Conservation (phyloP, 2,888 invertebrate genomes). For the Anarsia innoxiella region DNA sequence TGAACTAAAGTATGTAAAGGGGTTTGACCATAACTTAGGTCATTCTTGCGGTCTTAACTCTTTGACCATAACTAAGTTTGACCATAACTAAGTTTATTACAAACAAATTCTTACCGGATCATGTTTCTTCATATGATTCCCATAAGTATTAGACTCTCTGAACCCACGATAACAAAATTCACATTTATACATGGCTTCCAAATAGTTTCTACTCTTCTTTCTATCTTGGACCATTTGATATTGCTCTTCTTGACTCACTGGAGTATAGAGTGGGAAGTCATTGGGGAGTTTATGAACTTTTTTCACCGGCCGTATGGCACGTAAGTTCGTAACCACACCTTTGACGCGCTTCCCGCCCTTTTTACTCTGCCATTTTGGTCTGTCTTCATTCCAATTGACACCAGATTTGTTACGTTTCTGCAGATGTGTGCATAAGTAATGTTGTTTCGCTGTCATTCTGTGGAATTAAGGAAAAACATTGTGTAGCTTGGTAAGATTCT, state of each 20-base stretch:
- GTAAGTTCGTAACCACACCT: conserved; percentile 17
- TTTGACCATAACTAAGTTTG: too few species aligned
- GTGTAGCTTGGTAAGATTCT: too few species aligned
- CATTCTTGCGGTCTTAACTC: too few species aligned
- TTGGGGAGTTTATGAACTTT: conserved; percentile 35
- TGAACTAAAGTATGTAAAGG: too few species aligned
- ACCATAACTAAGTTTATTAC: too few species aligned
- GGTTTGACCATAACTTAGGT: too few species aligned
- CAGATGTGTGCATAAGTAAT: conserved; percentile 48
- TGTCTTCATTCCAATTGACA: conserved; percentile 35
- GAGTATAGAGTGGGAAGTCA: conserved; percentile 44
- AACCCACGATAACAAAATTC: conserved; percentile 54
- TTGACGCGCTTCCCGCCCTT: conserved; percentile 32
- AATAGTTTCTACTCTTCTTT: conserved; percentile 45
- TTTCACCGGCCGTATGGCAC: conserved; percentile 26
- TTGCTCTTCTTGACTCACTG: conserved; percentile 53
- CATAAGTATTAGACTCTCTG: conserved; percentile 40
- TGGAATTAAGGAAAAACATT: neutral
- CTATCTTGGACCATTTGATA: conserved; percentile 43
- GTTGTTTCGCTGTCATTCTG: conserved; percentile 57
- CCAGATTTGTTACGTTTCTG: conserved; percentile 36
- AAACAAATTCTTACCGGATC: conserved; percentile 60
- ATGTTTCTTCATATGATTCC: conserved; percentile 63
- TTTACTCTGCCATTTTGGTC: conserved; percentile 40
- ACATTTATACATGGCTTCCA: conserved; percentile 50